phyloP scores from a whole-genome alignment of 2,797 vertebrate species.

The Lateolabrax maculatus region DNA sequence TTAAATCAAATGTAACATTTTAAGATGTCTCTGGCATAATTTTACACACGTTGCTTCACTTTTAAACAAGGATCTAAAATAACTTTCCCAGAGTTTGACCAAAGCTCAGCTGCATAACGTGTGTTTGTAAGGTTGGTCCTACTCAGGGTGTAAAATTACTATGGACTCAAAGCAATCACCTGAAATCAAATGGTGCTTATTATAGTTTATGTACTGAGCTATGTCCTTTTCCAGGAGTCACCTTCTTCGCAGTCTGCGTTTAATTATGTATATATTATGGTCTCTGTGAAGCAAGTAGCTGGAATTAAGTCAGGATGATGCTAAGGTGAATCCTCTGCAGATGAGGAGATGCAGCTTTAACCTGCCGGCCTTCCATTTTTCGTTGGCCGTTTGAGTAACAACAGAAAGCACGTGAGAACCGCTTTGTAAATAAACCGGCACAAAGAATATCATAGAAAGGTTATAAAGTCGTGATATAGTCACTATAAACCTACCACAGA shows the following conservation, averaged over 20 bases:
- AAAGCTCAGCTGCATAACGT: background rate
- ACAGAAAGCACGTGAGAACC: background rate
- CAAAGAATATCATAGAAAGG: constrained; percentile 8
- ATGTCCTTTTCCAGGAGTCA: background rate
- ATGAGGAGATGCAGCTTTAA: background rate
- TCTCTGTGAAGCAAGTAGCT: too few relatives aligned
- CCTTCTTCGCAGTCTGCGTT: background rate
- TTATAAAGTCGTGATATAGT: constrained; percentile 3
- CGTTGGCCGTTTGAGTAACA: background rate
- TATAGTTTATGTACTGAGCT: background rate
- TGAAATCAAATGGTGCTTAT: background rate
- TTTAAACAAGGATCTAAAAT: background rate
- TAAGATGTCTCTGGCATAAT: background rate
- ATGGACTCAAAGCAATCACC: background rate
- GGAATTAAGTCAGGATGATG: background rate
- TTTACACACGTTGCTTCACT: background rate
- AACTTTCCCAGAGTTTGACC: background rate
- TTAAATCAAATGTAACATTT: background rate
- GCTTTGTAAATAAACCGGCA: background rate
- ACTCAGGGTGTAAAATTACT: background rate
- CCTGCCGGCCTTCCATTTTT: background rate
- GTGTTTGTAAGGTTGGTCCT: background rate
- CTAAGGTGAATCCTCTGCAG: background rate
- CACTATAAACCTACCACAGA: background rate
- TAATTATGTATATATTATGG: background rate